phyloP scores from a whole-genome alignment of 2,113 vertebrate genomes.

The Cacatua alba region DNA sequence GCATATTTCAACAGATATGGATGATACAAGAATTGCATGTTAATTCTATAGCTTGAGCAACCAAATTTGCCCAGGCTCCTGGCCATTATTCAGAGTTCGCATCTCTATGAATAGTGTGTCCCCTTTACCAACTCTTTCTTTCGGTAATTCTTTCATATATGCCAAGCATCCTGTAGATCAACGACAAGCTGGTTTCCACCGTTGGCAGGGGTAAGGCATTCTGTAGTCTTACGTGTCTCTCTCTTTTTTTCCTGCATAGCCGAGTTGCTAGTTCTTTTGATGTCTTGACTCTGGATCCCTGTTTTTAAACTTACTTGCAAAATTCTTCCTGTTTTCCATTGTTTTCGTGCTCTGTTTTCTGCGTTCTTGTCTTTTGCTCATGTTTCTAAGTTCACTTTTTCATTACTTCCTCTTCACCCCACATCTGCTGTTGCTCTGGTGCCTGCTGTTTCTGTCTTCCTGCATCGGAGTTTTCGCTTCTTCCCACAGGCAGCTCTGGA shows the following conservation, averaged over 20 bases:
- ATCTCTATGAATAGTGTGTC: rapidly evolving
- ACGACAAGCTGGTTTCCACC: not conserved
- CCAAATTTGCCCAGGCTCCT: not conserved
- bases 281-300: not conserved
- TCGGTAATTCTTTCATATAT: not conserved
- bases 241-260: not conserved
- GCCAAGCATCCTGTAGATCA: not conserved
- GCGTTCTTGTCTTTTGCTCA: not conserved
- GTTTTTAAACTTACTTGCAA: not conserved
- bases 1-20: not conserved
- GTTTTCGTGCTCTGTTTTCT: not conserved
- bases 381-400: not conserved
- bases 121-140: not conserved
- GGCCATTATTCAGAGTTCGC: not conserved
- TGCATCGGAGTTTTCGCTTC: not conserved
- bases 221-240: not conserved
- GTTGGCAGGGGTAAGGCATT: not conserved
- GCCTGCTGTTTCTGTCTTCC: slow-evolving; percentile 2
- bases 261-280: not conserved
- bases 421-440: not conserved
- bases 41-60: not conserved
- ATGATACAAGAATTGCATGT: not conserved
- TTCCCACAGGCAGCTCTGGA: slow-evolving; percentile 9
- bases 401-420: slow-evolving; percentile 1
- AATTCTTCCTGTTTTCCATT: not conserved